Percentiles rank a stretch among this genome's conserved stretches.
These are phyloP conservation scores for Leptogaster cylindrica DNA, from an alignment of 2,888 invertebrate species.

Conservation along the genomic window DNA sequence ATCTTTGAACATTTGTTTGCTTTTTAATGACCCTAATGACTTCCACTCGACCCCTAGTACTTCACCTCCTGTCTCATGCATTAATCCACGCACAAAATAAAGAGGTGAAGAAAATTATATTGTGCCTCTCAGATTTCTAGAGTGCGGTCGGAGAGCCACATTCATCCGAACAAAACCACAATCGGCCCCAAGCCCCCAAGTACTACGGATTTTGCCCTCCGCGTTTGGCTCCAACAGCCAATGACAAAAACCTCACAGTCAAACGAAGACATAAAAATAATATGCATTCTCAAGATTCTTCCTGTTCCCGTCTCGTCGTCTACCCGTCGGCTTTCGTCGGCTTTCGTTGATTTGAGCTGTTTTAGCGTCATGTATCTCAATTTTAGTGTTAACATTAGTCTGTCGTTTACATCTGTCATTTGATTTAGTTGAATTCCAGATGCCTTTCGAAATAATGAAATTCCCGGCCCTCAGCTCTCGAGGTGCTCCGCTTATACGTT, in stretches of 20 bases:
- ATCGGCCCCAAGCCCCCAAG: not conserved
- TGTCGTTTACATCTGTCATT: slow-evolving; percentile 9
- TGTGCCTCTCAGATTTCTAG: too few species aligned
- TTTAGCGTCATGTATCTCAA: not conserved
- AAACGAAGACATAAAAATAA: not conserved
- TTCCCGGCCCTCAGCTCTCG: not conserved
- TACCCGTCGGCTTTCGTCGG: not conserved
- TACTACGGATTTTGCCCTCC: not conserved
- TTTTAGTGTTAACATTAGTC: slow-evolving; percentile 16
- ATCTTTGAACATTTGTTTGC: not conserved
- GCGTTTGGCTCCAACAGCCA: not conserved
- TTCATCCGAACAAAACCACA: not conserved
- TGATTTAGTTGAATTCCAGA: slow-evolving; percentile 4
- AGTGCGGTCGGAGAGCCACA: not conserved
- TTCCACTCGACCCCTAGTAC: not conserved
- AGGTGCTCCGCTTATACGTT: not conserved
- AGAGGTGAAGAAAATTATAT: too few species aligned
- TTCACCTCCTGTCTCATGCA: too few species aligned
- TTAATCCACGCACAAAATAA: too few species aligned
- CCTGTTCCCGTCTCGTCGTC: not conserved
- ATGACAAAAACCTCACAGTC: not conserved
- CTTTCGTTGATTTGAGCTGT: not conserved
- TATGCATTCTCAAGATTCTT: not conserved
- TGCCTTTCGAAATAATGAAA: not conserved
- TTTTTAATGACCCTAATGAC: not conserved